Conservation (phyloP, 1,140 invertebrate genomes). For the Macrocentrus cingulum region DNA sequence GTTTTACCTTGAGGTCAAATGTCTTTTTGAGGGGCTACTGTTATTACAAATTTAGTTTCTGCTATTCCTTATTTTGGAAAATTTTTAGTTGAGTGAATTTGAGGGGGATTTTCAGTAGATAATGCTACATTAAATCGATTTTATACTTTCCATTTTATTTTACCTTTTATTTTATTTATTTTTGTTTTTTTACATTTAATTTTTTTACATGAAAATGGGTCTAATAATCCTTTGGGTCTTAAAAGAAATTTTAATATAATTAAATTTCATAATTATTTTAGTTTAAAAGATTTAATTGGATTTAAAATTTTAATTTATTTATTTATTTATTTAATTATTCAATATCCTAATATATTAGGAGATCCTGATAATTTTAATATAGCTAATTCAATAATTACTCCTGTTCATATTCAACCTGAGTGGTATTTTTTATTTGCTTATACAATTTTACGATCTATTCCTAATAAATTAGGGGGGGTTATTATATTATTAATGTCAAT, state of each 20-base stretch:
- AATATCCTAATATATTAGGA: constrained; percentile 60
- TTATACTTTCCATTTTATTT: constrained; percentile 70
- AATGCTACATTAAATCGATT: constrained; percentile 71
- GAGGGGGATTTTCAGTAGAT: constrained; percentile 70
- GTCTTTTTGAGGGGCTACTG: constrained; percentile 72
- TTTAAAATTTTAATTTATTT: too few relatives aligned
- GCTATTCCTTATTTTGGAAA: constrained; percentile 67
- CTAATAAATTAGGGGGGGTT: constrained; percentile 74
- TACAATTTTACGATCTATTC: constrained; percentile 72
- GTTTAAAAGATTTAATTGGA: constrained; percentile 64
- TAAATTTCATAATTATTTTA: constrained; percentile 63
- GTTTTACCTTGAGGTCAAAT: constrained; percentile 73
- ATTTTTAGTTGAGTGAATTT: constrained; percentile 66
- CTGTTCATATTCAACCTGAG: constrained; percentile 73
- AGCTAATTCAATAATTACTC: constrained; percentile 71
- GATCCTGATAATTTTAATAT: constrained; percentile 69
- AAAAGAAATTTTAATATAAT: constrained; percentile 66
- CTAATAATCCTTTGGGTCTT: constrained; percentile 64
- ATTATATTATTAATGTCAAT: constrained; percentile 67
- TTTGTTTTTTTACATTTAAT: constrained; percentile 65
- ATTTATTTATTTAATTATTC: constrained; percentile 49
- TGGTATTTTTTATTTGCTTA: constrained; percentile 79
- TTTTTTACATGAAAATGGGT: constrained; percentile 65
- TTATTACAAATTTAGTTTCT: constrained; percentile 72
- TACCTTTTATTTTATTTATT: constrained; percentile 67